These are phyloP conservation scores for Cinclus mexicanus DNA, from an alignment of 2,113 vertebrate genomes.

Conservation along the genomic window DNA sequence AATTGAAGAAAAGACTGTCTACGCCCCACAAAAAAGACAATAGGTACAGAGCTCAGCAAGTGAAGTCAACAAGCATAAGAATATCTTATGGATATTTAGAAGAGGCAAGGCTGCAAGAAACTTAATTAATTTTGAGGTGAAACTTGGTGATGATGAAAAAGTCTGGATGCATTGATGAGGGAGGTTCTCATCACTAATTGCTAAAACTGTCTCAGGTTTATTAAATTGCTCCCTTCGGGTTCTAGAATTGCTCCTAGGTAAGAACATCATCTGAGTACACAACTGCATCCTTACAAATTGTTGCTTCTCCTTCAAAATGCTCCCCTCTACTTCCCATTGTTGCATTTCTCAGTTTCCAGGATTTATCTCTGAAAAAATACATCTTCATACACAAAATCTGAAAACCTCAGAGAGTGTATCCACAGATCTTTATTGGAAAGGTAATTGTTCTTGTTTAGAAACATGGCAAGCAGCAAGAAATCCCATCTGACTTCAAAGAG, in stretches of 20 bases:
- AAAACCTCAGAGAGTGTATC: background rate
- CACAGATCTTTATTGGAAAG: background rate
- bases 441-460: background rate
- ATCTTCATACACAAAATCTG: background rate
- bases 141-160: background rate
- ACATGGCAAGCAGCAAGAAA: background rate
- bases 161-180: background rate
- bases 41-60: background rate
- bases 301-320: background rate
- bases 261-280: background rate
- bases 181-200: background rate
- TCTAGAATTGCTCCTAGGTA: background rate
- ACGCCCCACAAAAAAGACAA: background rate
- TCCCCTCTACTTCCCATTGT: background rate
- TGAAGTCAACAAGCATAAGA: background rate
- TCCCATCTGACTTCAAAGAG: background rate
- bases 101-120: background rate
- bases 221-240: background rate
- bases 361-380: background rate
- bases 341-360: background rate
- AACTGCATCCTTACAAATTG: background rate
- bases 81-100: background rate
- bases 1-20: background rate
- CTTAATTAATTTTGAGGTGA: background rate
- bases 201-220: background rate